Base-by-base conservation (phyloP, 1,140 invertebrate species). In the Cyclargus thomasi region DNA sequence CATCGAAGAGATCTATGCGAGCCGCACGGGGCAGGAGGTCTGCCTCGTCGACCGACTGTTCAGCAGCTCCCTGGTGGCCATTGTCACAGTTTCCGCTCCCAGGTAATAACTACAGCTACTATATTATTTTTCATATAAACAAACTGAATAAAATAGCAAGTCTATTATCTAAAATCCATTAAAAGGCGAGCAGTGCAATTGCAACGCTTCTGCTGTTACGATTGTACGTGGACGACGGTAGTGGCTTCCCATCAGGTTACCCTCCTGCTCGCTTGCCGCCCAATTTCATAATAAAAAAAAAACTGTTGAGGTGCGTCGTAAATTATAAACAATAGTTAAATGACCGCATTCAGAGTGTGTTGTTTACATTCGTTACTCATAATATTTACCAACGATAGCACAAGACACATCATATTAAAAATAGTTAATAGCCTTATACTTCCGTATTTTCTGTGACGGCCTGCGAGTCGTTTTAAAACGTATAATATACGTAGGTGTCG, bases 1-100 rank as follows among this genome's bases (percentile, higher is more conserved):
- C 16, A 92, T 99, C 70, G 97, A 98, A 81, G 94, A 95, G 79
- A 97, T 98, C 75, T 97, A 98, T 88, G 94, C 91, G 59, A 92
- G 91, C 65, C 84, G 77, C 76, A 95, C 93, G 57, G 93, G 93
- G 16, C 96, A 97, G 90, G 97, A 99, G 86, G 95, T 97, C 23
- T 97, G 95, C 80, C 95, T 99, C 67, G 97, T 99, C 65, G 99
- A 99, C 89, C 92, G 98, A 63, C 92, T 99, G 53, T 99, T 99
- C 90, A 98, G 97, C 87, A 99, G 97, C 84, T 99, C 97, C 77
- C 92, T 99, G 74, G 97, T 99, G 76, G 98, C 98, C 21, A 94
- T 99, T 78, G 99, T 99, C 65, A 97, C 96, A 75, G 92, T 97
- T 70, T 94, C 95, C 73, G 96, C 97, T 55, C 98, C 98, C 62